These are phyloP conservation scores for Lepus oiostolus DNA, from an alignment of 2,797 vertebrate species.

Conservation along the genomic window DNA sequence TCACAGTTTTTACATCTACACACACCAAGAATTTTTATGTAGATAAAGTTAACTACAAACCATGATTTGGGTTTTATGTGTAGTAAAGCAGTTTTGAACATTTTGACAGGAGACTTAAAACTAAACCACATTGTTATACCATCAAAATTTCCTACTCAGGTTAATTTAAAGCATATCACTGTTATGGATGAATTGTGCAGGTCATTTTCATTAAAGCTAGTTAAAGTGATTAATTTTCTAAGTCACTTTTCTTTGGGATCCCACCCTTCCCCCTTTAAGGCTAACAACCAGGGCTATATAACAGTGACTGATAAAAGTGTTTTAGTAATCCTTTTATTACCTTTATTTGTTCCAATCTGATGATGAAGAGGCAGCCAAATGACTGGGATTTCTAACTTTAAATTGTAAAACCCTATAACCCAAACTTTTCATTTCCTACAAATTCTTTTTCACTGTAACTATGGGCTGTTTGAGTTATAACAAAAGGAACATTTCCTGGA, in stretches of 20 bases:
- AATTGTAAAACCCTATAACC: not conserved
- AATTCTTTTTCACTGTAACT: not conserved
- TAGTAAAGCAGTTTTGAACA: not conserved
- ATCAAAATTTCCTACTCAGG: not conserved
- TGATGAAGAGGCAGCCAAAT: slow-evolving; percentile 3
- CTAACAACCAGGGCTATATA: not conserved
- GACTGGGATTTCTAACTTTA: not conserved
- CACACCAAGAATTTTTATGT: not conserved
- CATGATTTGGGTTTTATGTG: not conserved
- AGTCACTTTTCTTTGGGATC: not conserved
- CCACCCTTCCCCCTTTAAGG: no score
- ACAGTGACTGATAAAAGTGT: not conserved
- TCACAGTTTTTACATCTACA: fast-evolving
- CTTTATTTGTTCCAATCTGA: slow-evolving; percentile 16
- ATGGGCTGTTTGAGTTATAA: not conserved
- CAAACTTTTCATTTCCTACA: not conserved
- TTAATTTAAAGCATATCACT: not conserved
- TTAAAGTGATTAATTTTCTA: not conserved
- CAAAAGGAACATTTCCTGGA: not conserved
- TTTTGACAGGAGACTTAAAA: not conserved
- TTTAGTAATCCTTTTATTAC: not conserved
- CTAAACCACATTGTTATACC: no score
- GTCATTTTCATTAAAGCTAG: slow-evolving; percentile 33
- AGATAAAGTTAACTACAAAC: not conserved
- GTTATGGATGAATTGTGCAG: not conserved